Evolutionary conservation across 2,888 invertebrate species (phyloP).

Genomic region (Tanaodytes sp.): DNA sequence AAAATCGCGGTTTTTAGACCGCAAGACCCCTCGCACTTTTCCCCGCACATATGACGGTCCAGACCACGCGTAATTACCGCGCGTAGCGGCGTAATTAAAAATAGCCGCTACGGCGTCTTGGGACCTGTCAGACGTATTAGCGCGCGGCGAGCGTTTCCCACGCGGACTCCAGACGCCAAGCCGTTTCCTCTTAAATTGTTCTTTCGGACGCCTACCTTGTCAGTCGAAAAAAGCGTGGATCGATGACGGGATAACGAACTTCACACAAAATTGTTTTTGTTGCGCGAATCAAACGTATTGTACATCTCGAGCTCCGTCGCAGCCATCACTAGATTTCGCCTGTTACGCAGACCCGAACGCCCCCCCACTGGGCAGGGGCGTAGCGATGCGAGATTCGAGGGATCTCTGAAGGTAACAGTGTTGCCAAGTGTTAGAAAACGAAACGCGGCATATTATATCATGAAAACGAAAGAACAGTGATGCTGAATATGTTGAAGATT

Average conservation of each 20-base stretch:
- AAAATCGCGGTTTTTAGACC: too few species aligned
- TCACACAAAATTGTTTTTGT: slow-evolving; percentile 37
- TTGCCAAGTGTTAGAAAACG: too few species aligned
- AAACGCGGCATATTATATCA: too few species aligned
- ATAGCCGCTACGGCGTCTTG: slow-evolving; percentile 39
- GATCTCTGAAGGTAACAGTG: too few species aligned
- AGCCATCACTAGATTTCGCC: slow-evolving; percentile 44
- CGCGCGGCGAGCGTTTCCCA: slow-evolving; percentile 16
- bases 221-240: slow-evolving; percentile 30
- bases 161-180: background rate
- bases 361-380: slow-evolving; percentile 4
- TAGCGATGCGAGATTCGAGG: too few species aligned
- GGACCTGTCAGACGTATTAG: slow-evolving; percentile 34
- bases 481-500: too few species aligned
- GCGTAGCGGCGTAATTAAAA: too few species aligned
- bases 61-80: too few species aligned
- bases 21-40: too few species aligned
- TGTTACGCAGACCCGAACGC: slow-evolving; percentile 37
- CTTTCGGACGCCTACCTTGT: slow-evolving; percentile 37
- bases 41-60: too few species aligned
- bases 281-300: slow-evolving; percentile 39
- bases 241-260: slow-evolving; percentile 28
- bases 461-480: too few species aligned
- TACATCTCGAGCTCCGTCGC: slow-evolving; percentile 48
- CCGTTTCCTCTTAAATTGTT: background rate